Evolutionary conservation across 2,888 invertebrate genomes (phyloP).

Genomic region (Hesperia comma): DNA sequence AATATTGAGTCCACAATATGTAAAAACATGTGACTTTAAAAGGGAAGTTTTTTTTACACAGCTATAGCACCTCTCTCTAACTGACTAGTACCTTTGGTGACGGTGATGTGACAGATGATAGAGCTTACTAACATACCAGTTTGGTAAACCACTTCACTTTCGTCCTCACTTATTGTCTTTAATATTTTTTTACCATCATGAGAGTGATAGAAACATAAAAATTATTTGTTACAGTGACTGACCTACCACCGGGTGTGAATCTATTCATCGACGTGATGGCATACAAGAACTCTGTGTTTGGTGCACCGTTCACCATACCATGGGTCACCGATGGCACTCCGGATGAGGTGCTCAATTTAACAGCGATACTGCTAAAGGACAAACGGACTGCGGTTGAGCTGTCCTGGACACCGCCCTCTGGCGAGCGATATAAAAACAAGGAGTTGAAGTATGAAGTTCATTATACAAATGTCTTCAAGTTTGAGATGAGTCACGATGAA

Average conservation of each 20-base stretch:
- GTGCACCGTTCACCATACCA: constrained; percentile 77
- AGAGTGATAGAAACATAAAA: neutral
- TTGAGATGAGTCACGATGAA: constrained; percentile 67
- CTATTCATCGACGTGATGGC: constrained; percentile 85
- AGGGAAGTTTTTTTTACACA: too few species aligned
- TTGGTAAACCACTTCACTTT: too few species aligned
- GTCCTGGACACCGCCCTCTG: constrained; percentile 86
- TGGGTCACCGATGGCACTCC: constrained; percentile 76
- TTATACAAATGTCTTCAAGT: constrained; percentile 82
- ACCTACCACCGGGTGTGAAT: constrained; percentile 80
- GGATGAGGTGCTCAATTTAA: constrained; percentile 79
- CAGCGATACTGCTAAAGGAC: constrained; percentile 78
- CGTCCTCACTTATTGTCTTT: too few species aligned
- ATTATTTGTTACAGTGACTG: constrained; percentile 75
- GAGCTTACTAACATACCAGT: too few species aligned
- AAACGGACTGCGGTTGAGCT: constrained; percentile 86
- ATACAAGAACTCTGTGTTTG: constrained; percentile 82
- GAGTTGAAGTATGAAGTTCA: constrained; percentile 87
- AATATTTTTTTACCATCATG: too few species aligned
- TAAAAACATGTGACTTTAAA: too few species aligned
- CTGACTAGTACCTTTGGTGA: too few species aligned
- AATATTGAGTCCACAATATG: too few species aligned
- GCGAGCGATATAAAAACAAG: constrained; percentile 72
- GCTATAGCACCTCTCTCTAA: too few species aligned
- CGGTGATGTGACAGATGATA: too few species aligned